These are phyloP conservation scores for Engraulis encrasicolus DNA, from an alignment of 2,113 vertebrate genomes.

Conservation along the genomic window DNA sequence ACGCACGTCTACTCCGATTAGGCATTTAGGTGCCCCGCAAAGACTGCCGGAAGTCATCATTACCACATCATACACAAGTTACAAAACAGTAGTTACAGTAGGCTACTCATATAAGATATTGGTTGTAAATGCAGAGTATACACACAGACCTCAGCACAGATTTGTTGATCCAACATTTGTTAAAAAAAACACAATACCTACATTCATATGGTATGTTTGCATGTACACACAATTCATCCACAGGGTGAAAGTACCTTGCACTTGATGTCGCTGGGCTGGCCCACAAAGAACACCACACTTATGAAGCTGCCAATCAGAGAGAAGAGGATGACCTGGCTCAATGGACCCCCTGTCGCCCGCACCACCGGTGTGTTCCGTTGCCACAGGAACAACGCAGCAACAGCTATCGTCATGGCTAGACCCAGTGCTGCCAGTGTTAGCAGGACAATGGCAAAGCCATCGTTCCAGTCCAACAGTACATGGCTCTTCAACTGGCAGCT, in stretches of 20 bases:
- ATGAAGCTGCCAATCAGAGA: slow-evolving; percentile 82
- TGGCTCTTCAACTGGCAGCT: slow-evolving; percentile 74
- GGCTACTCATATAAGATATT: too few relatives aligned
- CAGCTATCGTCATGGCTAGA: slow-evolving; percentile 70
- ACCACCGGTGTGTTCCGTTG: slow-evolving; percentile 81
- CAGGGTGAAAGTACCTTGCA: slow-evolving; percentile 67
- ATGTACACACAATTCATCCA: neutral
- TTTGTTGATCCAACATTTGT: too few relatives aligned
- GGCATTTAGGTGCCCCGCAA: too few relatives aligned
- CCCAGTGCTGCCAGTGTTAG: slow-evolving; percentile 75
- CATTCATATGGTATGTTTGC: neutral
- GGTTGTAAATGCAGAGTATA: too few relatives aligned
- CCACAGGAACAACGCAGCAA: slow-evolving; percentile 81
- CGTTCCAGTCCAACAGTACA: slow-evolving; percentile 78
- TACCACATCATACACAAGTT: too few relatives aligned
- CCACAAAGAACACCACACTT: slow-evolving; percentile 83
- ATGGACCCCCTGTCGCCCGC: slow-evolving; percentile 79
- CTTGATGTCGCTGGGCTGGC: slow-evolving; percentile 72
- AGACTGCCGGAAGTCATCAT: too few relatives aligned
- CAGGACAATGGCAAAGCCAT: slow-evolving; percentile 82
- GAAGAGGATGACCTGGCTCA: slow-evolving; percentile 84
- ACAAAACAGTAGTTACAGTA: too few relatives aligned
- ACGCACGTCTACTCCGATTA: too few relatives aligned
- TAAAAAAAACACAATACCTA: too few relatives aligned
- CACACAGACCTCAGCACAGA: too few relatives aligned